Evolutionary conservation across 2,888 invertebrate species (phyloP), one percentile per base, ranked within the genome.

Genomic region (Panopea generosa): DNA sequence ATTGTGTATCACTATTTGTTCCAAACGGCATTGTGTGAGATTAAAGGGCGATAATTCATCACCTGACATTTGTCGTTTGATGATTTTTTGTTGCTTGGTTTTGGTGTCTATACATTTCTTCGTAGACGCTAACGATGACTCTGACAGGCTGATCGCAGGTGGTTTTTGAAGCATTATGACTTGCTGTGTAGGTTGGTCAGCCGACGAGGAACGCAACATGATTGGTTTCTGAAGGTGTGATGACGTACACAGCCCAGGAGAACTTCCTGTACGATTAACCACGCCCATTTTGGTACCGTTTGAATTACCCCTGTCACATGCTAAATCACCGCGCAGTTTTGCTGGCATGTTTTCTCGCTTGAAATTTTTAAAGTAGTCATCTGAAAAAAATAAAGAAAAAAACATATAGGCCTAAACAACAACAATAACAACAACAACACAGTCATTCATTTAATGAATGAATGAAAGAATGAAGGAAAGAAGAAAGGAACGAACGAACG

Each of bases 1-100:
- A 47, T 74, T 88, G 45, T 89, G 89, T 47, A 88, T 87, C 16
- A 88, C 85, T 26, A 89, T 89, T 22, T 87, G 85, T 68, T 88
- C 87, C 57, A 88, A 69, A 53, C 84, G 83, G 33, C 84, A 82
- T 43, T 85, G 74, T 49, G 86, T 83, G 27, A 86, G 40, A 49
- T 79, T 84, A 66, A 86, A 83, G 38, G 87, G 85, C 40, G 86
- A 84, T 50, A 84, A 75, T 56, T 88, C 86, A 55, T 88, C 83
- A 53, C 86, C 86, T 0, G 87, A 87, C 81, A 85, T 82, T 68
- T 85, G 86, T 40, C 85, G 67, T 55, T 84, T 81, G 14, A 86
- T 56, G 9, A 84, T 82, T 62, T 85, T 87, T 67, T 84, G 81
- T 50, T 84, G 84, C 16, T 84, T 76, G 11, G 86, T 82, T 47